Evolutionary conservation across 2,888 invertebrate genomes (phyloP).

Genomic region (Drosophila paracracens): DNA sequence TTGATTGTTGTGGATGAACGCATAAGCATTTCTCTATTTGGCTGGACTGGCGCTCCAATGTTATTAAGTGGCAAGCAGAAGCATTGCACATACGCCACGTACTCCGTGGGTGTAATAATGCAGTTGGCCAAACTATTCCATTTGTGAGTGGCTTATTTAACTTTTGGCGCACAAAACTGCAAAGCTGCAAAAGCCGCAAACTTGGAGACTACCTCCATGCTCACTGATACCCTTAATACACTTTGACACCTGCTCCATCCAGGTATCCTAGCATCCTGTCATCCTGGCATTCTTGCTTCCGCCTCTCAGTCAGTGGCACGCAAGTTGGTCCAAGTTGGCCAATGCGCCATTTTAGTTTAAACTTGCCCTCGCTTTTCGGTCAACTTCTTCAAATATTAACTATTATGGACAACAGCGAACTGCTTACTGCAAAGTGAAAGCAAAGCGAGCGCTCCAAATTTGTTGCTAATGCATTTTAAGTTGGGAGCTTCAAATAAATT

Average conservation of each 20-base stretch:
- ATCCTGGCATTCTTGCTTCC: neutral
- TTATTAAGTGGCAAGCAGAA: constrained; percentile 23
- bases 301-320: neutral
- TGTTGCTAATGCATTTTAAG: neutral
- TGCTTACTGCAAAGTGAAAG: neutral
- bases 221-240: constrained; percentile 45
- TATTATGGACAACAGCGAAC: constrained; percentile 10
- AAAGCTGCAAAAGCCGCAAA: constrained; percentile 12
- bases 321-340: constrained; percentile 34
- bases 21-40: constrained; percentile 21
- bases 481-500: neutral
- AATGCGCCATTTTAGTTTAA: constrained; percentile 22
- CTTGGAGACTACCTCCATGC: constrained; percentile 20
- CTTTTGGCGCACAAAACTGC: constrained; percentile 11
- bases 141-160: constrained; percentile 21
- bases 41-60: constrained; percentile 21
- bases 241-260: constrained; percentile 60
- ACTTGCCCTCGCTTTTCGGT: constrained; percentile 22
- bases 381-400: constrained; percentile 38
- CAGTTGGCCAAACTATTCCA: constrained; percentile 14
- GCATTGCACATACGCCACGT: constrained; percentile 44
- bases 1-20: constrained; percentile 10
- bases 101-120: neutral
- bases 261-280: neutral
- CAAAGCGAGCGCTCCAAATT: neutral